A percentile compares a stretch with the other conserved stretches of the same genome.
These are phyloP conservation scores for Tethea ocularis DNA, from an alignment of 2,888 invertebrate species.

Conservation along the genomic window DNA sequence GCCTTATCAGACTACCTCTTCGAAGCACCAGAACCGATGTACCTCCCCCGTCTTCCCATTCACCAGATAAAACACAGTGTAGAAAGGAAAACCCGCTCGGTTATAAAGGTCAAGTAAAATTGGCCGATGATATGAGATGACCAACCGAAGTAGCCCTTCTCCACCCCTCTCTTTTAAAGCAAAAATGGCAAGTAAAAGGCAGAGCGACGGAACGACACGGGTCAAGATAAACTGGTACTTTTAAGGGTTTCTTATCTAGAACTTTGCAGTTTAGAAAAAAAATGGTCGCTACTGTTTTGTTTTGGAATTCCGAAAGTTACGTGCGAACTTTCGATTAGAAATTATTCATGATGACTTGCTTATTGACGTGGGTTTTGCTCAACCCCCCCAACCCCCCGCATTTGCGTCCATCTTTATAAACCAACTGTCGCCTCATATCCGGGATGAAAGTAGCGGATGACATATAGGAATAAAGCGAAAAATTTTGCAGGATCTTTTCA, in stretches of 20 bases:
- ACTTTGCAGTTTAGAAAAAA: conserved; percentile 29
- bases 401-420: no score
- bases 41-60: conserved; percentile 24
- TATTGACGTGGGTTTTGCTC: neutral
- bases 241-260: conserved; percentile 22
- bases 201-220: conserved; percentile 20
- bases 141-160: conserved; percentile 36
- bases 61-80: conserved; percentile 18
- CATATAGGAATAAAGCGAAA: no score
- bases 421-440: no score
- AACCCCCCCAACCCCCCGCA: no score
- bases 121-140: conserved; percentile 35
- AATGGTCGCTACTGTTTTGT: conserved; percentile 17
- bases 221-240: conserved; percentile 19
- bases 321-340: conserved; percentile 1
- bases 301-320: conserved; percentile 5
- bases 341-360: neutral
- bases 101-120: conserved; percentile 31
- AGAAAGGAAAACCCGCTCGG: conserved; percentile 18
- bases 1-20: conserved; percentile 43
- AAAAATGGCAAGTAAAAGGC: conserved; percentile 38
- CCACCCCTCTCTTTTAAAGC: conserved; percentile 30
- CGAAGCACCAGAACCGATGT: conserved; percentile 39
- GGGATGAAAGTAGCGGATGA: no score
- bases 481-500: no score